Evolutionary conservation across 2,797 vertebrate species (phyloP).

Genomic region (Malurus leucopterus): DNA sequence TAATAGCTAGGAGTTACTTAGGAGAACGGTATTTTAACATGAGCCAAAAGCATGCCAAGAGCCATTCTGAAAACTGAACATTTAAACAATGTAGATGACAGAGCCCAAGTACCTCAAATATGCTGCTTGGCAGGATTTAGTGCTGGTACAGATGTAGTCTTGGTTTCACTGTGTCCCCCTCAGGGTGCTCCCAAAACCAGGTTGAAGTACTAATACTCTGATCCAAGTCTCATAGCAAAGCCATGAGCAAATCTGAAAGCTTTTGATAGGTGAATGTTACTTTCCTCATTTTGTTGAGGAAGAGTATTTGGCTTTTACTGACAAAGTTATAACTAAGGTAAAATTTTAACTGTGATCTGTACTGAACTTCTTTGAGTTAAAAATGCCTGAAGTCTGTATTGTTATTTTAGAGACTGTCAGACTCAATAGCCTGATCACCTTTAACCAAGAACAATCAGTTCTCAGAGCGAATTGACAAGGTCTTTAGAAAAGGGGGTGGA

Average conservation of each 20-base stretch:
- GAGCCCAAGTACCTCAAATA: not conserved
- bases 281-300: not conserved
- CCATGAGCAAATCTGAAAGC: not conserved
- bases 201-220: not conserved
- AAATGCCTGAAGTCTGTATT: not conserved
- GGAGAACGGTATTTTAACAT: not conserved
- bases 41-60: not conserved
- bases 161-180: not conserved
- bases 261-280: not conserved
- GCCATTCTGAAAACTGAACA: not conserved
- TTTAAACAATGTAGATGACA: not conserved
- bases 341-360: not conserved
- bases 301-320: not conserved
- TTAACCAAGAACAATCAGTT: not conserved
- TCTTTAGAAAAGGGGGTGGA: constrained; percentile 2
- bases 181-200: not conserved
- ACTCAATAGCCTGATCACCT: not conserved
- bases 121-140: not conserved
- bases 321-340: not conserved
- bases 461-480: not conserved
- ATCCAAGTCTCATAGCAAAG: not conserved
- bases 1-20: not conserved
- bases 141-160: not conserved
- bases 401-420: not conserved
- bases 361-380: not conserved